Percentiles rank a stretch among this genome's conserved stretches.
Evolutionary conservation across 2,113 vertebrate species (phyloP).

Genomic region (Dromiciops gliroides): DNA sequence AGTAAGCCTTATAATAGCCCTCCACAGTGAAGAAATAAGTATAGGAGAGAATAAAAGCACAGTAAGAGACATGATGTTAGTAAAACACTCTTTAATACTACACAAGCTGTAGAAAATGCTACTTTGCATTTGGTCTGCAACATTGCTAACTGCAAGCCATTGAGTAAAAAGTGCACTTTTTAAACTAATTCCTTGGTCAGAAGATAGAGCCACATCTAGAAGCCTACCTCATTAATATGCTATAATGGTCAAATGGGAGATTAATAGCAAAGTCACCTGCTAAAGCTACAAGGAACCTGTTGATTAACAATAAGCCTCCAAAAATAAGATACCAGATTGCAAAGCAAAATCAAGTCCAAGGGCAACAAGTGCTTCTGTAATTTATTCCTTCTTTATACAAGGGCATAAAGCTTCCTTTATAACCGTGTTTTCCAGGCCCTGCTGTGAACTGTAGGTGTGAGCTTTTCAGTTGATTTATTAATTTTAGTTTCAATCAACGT

Average conservation of each 20-base stretch:
- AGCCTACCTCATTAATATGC: slow-evolving; percentile 87
- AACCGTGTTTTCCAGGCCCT: slow-evolving; percentile 87
- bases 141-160: slow-evolving; percentile 82
- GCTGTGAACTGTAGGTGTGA: slow-evolving; percentile 91
- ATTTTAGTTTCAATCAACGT: slow-evolving; percentile 92
- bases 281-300: slow-evolving; percentile 88
- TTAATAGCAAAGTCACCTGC: slow-evolving; percentile 90
- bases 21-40: slow-evolving; percentile 84
- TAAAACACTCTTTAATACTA: slow-evolving; percentile 84
- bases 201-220: slow-evolving; percentile 80
- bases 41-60: slow-evolving; percentile 86
- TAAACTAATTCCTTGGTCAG: slow-evolving; percentile 83
- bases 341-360: slow-evolving; percentile 88
- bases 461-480: slow-evolving; percentile 91
- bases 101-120: slow-evolving; percentile 84
- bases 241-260: slow-evolving; percentile 86
- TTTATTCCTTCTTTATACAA: slow-evolving; percentile 89
- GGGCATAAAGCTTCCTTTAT: slow-evolving; percentile 90
- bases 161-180: slow-evolving; percentile 85
- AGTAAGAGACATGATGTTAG: slow-evolving; percentile 85
- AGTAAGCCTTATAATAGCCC: slow-evolving; percentile 84
- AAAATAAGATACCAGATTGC: slow-evolving; percentile 89
- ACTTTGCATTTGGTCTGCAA: slow-evolving; percentile 85
- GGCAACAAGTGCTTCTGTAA: slow-evolving; percentile 91
- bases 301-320: slow-evolving; percentile 88